Conservation (phyloP, 2,113 vertebrate genomes). For the Chionomys nivalis region DNA sequence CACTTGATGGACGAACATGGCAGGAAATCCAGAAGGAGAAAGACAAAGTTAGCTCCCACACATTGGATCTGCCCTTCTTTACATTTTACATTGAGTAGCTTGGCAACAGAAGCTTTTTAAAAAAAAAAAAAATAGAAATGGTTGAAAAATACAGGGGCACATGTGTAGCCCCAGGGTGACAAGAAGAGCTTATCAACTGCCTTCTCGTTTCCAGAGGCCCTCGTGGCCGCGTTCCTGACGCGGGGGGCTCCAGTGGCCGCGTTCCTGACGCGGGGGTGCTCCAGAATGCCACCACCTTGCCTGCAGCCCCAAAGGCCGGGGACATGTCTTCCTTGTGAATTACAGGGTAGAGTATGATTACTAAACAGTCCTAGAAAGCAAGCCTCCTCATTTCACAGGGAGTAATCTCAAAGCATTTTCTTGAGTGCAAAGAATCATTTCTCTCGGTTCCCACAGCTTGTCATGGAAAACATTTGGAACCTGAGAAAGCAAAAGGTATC, state of each 20-base stretch:
- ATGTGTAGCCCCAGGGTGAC: neutral
- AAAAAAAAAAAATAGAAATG: neutral
- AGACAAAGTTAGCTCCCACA: neutral
- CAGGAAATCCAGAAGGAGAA: neutral
- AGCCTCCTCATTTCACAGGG: neutral
- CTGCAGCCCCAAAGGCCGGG: neutral
- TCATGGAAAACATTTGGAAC: neutral
- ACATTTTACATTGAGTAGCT: neutral
- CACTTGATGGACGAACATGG: accelerated
- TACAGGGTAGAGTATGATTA: neutral
- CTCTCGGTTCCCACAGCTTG: neutral
- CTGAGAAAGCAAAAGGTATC: neutral
- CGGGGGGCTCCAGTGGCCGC: neutral
- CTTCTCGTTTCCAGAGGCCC: neutral
- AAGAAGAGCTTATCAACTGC: neutral
- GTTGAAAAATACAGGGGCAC: conserved; percentile 1
- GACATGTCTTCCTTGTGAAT: neutral
- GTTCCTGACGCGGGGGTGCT: neutral
- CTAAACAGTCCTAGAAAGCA: conserved; percentile 41
- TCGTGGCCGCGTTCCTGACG: neutral
- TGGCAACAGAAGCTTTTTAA: conserved; percentile 5
- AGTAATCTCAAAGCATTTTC: conserved; percentile 41
- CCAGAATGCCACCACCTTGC: neutral
- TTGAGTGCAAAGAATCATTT: neutral
- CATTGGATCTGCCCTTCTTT: neutral